Percentiles rank a stretch among this genome's conserved stretches.
These are phyloP conservation scores for Lepidochrysops patricia DNA, from an alignment of 2,888 invertebrate genomes.

Conservation along the genomic window DNA sequence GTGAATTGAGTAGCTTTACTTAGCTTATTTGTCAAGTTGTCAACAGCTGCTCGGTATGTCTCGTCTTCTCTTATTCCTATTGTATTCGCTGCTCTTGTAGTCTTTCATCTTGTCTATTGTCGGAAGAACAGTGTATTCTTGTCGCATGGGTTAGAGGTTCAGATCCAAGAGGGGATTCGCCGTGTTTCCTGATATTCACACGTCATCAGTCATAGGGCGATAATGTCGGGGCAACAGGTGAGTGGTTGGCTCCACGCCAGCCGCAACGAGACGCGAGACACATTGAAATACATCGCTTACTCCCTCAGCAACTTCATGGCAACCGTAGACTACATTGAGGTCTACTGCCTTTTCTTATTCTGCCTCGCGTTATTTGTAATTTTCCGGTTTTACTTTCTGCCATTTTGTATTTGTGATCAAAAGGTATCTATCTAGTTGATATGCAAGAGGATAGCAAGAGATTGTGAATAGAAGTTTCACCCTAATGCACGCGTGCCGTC, in stretches of 20 bases:
- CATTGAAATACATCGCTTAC: constrained; percentile 6
- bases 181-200: constrained; percentile 28
- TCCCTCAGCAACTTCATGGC: neutral
- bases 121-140: neutral
- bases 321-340: neutral
- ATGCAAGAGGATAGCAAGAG: neutral
- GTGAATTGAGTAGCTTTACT: too few species aligned
- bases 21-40: neutral
- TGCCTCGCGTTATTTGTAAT: neutral
- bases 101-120: neutral
- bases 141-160: neutral
- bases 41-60: too few species aligned
- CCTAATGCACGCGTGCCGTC: neutral
- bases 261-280: neutral
- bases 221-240: constrained; percentile 40
- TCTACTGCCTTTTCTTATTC: neutral
- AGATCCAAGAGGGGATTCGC: neutral
- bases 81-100: neutral
- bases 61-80: neutral
- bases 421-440: neutral
- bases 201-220: constrained; percentile 20
- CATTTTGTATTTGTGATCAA: neutral
- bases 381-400: neutral
- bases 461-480: neutral
- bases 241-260: constrained; percentile 36